These are phyloP conservation scores for Gymnocephalus cernua DNA, from an alignment of 2,113 vertebrate genomes.

Conservation along the genomic window DNA sequence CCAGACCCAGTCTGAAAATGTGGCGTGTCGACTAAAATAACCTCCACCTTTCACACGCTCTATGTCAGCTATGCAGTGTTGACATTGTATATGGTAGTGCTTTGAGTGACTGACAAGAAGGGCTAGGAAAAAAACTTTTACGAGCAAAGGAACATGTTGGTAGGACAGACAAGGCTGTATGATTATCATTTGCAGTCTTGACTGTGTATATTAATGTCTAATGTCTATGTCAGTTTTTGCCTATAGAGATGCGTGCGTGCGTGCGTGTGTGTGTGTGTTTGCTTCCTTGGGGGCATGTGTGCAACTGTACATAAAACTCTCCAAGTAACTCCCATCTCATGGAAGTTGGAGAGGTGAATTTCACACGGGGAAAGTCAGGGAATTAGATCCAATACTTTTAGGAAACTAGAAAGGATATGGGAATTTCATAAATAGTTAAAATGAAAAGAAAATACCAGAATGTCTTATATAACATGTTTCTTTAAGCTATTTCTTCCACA, in stretches of 20 bases:
- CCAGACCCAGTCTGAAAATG: not conserved
- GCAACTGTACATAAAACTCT: not conserved
- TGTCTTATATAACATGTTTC: not conserved
- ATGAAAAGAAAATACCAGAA: not conserved
- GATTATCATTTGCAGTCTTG: not conserved
- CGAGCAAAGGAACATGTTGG: not conserved
- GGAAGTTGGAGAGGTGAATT: not conserved
- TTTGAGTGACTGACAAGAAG: not conserved
- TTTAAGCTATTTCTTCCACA: too few species aligned
- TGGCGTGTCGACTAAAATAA: not conserved
- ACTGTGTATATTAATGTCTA: not conserved
- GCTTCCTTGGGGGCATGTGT: not conserved
- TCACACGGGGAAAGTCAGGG: not conserved
- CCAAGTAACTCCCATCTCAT: not conserved
- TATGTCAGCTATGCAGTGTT: not conserved
- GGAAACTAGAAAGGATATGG: too few species aligned
- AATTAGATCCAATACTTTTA: not conserved
- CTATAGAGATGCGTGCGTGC: not conserved
- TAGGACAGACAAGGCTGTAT: not conserved
- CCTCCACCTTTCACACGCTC: not conserved
- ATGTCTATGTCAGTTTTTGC: not conserved
- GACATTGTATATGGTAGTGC: not conserved
- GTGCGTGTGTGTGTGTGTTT: not conserved
- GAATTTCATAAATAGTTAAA: too few species aligned
- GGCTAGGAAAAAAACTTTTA: not conserved